Conservation (phyloP, 2,113 vertebrate genomes). For the Camelus bactrianus region DNA sequence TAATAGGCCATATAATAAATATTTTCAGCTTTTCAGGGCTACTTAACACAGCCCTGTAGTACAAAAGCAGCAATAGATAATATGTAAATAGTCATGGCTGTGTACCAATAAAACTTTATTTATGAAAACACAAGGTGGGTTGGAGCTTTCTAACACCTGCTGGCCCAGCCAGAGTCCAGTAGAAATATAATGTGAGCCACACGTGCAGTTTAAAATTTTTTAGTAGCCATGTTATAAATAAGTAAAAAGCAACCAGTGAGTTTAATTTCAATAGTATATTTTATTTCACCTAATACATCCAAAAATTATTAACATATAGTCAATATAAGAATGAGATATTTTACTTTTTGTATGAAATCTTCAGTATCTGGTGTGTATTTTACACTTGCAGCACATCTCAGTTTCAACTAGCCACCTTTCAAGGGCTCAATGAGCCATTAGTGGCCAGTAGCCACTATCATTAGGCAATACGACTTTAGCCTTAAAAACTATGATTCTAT, state of each 20-base stretch:
- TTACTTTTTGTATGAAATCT: background rate
- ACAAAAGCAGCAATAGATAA: background rate
- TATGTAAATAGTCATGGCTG: background rate
- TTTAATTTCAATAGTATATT: slow-evolving; percentile 15
- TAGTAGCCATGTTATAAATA: background rate
- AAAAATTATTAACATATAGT: background rate
- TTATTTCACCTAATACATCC: slow-evolving; percentile 21
- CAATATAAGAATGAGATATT: background rate
- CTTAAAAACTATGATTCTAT: background rate
- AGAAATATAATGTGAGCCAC: background rate
- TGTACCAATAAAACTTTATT: slow-evolving; percentile 37
- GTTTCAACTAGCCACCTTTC: background rate
- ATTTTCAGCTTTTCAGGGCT: slow-evolving; percentile 27
- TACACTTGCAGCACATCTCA: background rate
- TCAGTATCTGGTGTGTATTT: background rate
- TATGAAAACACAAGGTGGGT: background rate
- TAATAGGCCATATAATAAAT: background rate
- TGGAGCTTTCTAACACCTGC: background rate
- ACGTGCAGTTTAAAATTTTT: background rate
- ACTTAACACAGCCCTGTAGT: background rate
- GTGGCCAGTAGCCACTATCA: background rate
- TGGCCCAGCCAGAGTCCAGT: background rate
- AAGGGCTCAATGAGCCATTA: background rate
- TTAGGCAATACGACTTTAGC: background rate
- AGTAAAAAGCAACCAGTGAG: background rate